Evolutionary conservation across 2,113 vertebrate species (phyloP), one percentile per base, ranked within the genome.

Genomic region (Rhea americana): DNA sequence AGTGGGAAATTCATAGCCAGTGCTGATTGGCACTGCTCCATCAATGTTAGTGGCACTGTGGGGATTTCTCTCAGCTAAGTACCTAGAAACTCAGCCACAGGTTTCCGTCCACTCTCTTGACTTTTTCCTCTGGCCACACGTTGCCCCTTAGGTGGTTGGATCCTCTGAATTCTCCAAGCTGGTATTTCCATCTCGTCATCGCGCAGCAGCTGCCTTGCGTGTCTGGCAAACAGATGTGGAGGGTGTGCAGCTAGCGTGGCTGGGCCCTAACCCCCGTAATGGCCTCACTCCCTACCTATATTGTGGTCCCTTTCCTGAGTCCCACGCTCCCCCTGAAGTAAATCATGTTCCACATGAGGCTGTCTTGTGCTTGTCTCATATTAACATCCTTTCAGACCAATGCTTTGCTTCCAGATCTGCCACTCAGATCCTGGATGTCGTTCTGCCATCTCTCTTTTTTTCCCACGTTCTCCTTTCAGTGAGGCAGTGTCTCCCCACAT

Each of bases 181-280:
- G 79, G 7, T 3, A 3, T 62, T 47, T 28, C 56, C 66, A 47
- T 25, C 22, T 45, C 2, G 1, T 43, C 2, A n/a, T 43, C 26
- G 83, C 56, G 3, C 53, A 2, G 30, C 74, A 81, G 59, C 82
- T 55, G 53, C 58, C 47, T 24, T 7, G 21, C 22, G 22, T 24
- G 4, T 11, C 58, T 3, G 1, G 1, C 48, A 26, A 17, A n/a
- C 73, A 81, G n/a, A 8, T 18, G 3, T 0, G 0, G 16, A 1
- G 2, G 7, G 18, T 13, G 1, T 6, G 21, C 22, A 22, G 32
- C 35, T 41, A 1, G 8, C 43, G 14, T 18, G 14, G 72, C 72
- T 48, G 71, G 63, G 3, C 15, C 41, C 22, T 47, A 71, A 7
- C 47, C 41, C 24, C 5, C 24, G 11, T 19, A 43, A 28, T 4